Conservation (phyloP, 2,113 vertebrate genomes). For the Prunella himalayana region DNA sequence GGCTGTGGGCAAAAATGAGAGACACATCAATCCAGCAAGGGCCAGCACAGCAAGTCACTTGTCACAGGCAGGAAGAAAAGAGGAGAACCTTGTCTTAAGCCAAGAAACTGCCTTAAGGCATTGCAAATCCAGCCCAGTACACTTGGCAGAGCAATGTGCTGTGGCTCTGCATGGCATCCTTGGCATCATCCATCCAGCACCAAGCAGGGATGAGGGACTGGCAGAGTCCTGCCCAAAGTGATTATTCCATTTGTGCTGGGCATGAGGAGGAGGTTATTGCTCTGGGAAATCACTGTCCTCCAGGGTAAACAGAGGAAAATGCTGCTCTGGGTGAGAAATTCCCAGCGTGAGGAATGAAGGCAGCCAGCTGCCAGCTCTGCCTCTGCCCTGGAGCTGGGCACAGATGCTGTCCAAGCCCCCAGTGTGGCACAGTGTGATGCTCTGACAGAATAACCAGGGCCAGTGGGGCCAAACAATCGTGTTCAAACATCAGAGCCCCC, state of each 20-base stretch:
- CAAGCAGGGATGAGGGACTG: neutral
- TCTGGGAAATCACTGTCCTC: neutral
- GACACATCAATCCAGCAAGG: neutral
- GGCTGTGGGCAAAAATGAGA: neutral
- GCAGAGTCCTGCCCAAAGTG: neutral
- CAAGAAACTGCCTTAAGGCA: neutral
- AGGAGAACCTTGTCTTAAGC: neutral
- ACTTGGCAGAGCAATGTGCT: accelerated
- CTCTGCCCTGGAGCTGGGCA: neutral
- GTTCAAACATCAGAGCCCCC: accelerated
- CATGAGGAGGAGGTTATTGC: neutral
- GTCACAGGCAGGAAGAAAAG: neutral
- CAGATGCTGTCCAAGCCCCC: accelerated
- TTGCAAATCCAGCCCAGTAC: neutral
- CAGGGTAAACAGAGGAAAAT: neutral
- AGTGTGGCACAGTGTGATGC: accelerated
- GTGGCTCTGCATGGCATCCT: accelerated
- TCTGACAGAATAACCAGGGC: accelerated
- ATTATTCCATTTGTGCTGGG: neutral
- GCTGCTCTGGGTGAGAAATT: neutral
- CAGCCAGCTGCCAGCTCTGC: neutral
- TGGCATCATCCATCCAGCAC: neutral
- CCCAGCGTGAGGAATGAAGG: neutral
- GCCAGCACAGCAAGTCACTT: neutral
- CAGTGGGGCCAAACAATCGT: neutral